phyloP scores from a whole-genome alignment of 2,113 vertebrate genomes.

The Myrmecophaga tridactyla region DNA sequence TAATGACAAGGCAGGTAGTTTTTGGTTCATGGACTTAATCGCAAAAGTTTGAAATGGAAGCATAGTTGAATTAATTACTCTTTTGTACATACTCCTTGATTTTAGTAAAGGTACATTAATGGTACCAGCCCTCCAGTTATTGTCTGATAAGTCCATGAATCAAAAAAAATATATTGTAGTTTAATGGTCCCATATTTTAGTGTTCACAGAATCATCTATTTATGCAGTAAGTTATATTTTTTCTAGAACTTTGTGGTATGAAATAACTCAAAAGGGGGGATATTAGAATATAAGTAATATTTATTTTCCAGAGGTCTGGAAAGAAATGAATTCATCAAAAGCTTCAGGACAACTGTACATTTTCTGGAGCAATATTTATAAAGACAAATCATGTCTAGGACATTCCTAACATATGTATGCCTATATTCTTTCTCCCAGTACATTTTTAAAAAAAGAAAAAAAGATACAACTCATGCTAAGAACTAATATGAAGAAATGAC shows the following conservation, averaged over 20 bases:
- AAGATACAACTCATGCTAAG: background rate
- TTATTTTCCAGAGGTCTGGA: background rate
- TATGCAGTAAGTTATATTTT: constrained; percentile 26
- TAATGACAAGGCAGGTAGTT: constrained; percentile 55
- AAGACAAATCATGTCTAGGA: constrained; percentile 6
- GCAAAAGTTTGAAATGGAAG: constrained; percentile 56
- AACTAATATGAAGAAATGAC: background rate
- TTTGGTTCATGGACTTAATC: constrained; percentile 59
- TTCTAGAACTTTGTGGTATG: background rate
- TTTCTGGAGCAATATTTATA: background rate
- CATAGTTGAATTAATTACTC: constrained; percentile 57
- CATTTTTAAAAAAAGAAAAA: background rate
- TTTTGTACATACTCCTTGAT: background rate
- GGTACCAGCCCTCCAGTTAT: constrained; percentile 46
- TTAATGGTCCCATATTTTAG: constrained; percentile 70
- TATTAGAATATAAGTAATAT: background rate
- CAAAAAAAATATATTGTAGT: background rate
- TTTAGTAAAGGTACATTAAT: constrained; percentile 60
- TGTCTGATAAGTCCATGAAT: constrained; percentile 54
- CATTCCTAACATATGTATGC: background rate
- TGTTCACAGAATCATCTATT: background rate
- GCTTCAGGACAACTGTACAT: background rate
- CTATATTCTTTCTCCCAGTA: background rate
- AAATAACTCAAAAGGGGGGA: constrained; percentile 28
- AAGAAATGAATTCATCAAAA: background rate